Percentiles rank a stretch among this genome's conserved stretches.
Conservation (phyloP, 2,797 vertebrate genomes). For the Bradypodion ventrale region DNA sequence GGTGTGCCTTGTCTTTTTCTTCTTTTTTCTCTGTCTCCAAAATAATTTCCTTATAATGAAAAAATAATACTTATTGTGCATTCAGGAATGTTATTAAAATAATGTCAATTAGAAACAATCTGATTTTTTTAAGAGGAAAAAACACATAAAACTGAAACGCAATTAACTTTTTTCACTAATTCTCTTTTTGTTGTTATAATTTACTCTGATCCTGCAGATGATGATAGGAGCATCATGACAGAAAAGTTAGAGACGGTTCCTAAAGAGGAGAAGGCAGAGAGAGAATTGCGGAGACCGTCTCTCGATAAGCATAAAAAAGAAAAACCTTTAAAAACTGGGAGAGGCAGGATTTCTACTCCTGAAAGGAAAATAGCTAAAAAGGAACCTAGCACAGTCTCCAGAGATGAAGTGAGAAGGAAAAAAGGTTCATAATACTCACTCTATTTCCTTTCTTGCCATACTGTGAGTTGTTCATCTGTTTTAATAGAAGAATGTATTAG, state of each 20-base stretch:
- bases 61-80: slow-evolving; percentile 52
- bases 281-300: slow-evolving; percentile 82
- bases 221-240: slow-evolving; percentile 94
- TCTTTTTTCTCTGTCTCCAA: slow-evolving; percentile 62
- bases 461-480: slow-evolving; percentile 50
- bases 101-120: slow-evolving; percentile 38
- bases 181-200: slow-evolving; percentile 72
- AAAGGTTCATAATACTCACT: slow-evolving; percentile 90
- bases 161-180: slow-evolving; percentile 73
- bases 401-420: slow-evolving; percentile 98
- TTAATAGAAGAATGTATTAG: slow-evolving; percentile 46
- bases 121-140: slow-evolving; percentile 48
- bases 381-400: slow-evolving; percentile 89
- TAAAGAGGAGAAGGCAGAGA: slow-evolving; percentile 82
- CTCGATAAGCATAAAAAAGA: slow-evolving; percentile 89
- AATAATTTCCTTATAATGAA: slow-evolving; percentile 57
- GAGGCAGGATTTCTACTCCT: slow-evolving; percentile 93
- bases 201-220: slow-evolving; percentile 87
- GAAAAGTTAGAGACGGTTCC: slow-evolving; percentile 88
- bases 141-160: slow-evolving; percentile 34
- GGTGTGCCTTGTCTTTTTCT: slow-evolving; percentile 84
- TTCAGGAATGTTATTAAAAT: slow-evolving; percentile 57
- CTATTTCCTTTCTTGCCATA: slow-evolving; percentile 54
- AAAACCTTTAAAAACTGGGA: slow-evolving; percentile 85
- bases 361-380: slow-evolving; percentile 93